These are phyloP conservation scores for Scomber japonicus DNA, from an alignment of 2,113 vertebrate genomes.

Conservation along the genomic window DNA sequence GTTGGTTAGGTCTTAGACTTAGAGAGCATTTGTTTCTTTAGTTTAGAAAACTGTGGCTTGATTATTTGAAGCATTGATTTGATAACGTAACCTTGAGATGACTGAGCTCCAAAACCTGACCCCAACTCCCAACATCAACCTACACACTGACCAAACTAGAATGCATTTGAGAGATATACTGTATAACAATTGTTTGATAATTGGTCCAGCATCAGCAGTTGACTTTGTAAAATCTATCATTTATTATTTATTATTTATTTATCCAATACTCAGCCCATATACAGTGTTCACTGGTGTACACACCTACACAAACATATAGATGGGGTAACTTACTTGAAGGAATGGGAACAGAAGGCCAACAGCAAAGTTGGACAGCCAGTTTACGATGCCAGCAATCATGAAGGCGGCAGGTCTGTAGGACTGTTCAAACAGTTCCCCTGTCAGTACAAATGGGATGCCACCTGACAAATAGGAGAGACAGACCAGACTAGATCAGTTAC, in stretches of 20 bases:
- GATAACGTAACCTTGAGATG: neutral
- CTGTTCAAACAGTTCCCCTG: conserved; percentile 93
- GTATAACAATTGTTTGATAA: too few species aligned
- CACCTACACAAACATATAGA: neutral
- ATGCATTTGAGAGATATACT: too few species aligned
- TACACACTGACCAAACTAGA: too few species aligned
- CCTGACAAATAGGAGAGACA: conserved; percentile 79
- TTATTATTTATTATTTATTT: too few species aligned
- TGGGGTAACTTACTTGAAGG: conserved; percentile 88
- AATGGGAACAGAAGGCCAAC: conserved; percentile 95
- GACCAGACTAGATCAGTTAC: neutral
- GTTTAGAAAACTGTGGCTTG: neutral
- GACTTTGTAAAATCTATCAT: too few species aligned
- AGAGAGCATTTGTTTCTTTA: neutral
- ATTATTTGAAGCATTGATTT: neutral
- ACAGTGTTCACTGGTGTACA: too few species aligned
- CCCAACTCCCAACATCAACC: too few species aligned
- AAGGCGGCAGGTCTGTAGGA: conserved; percentile 91
- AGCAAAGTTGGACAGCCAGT: conserved; percentile 93
- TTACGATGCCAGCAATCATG: conserved; percentile 90
- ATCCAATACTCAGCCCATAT: too few species aligned
- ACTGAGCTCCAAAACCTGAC: neutral
- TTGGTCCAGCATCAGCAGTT: too few species aligned
- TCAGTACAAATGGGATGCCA: conserved; percentile 95
- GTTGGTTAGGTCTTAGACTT: neutral